Percentiles rank a stretch among this genome's conserved stretches.
Conservation (phyloP, 2,797 vertebrate species). For the Phrynocephalus guinanensis region DNA sequence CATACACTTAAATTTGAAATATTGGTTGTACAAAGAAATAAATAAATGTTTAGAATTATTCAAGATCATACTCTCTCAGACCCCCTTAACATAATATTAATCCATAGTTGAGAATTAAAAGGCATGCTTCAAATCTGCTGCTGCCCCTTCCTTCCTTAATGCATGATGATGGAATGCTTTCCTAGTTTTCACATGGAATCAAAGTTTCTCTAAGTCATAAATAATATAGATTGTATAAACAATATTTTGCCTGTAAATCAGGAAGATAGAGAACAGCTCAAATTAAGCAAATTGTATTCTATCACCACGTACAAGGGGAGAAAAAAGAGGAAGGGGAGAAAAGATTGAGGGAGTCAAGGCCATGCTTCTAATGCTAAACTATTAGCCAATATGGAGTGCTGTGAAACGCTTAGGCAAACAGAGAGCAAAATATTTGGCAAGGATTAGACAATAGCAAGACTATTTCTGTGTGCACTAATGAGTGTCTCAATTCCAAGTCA, state of each 20-base stretch:
- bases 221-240: not conserved
- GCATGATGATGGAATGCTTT: not conserved
- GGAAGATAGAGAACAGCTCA: not conserved
- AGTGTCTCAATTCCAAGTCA: not conserved
- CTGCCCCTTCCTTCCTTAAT: not conserved
- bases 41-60: no score
- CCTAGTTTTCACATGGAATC: not conserved
- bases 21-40: not conserved
- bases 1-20: slow-evolving; percentile 38
- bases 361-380: no score
- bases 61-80: no score
- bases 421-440: no score
- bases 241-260: not conserved
- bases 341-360: no score
- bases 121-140: not conserved
- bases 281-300: no score
- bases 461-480: not conserved
- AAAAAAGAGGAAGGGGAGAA: no score
- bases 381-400: no score
- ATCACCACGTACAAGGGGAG: no score
- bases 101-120: not conserved
- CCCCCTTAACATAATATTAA: not conserved
- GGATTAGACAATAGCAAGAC: no score
- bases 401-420: no score
- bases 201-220: not conserved